These are phyloP conservation scores for Griposia aprilina DNA, from an alignment of 2,888 invertebrate species.

Conservation along the genomic window DNA sequence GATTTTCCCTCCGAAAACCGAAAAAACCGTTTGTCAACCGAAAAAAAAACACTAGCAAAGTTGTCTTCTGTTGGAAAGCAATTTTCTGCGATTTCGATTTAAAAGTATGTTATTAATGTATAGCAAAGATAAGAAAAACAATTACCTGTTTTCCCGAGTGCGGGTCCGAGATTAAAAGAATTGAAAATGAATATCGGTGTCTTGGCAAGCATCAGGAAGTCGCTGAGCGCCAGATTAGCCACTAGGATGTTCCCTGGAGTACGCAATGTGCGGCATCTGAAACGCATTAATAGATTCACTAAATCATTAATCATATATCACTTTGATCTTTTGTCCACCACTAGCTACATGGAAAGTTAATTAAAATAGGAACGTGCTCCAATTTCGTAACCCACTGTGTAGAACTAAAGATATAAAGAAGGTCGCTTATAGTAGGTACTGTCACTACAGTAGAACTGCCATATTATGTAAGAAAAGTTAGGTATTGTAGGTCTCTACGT, in stretches of 20 bases:
- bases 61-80: background rate
- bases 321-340: constrained; percentile 58
- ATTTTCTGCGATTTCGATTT: background rate
- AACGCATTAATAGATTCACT: constrained; percentile 66
- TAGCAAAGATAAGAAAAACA: constrained; percentile 11
- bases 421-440: background rate
- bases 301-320: constrained; percentile 57
- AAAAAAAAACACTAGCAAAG: background rate
- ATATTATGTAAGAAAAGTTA: background rate
- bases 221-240: constrained; percentile 94
- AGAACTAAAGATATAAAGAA: constrained; percentile 14
- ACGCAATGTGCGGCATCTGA: constrained; percentile 93
- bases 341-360: constrained; percentile 50
- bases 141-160: constrained; percentile 92
- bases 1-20: too few relatives aligned
- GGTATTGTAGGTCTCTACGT: too few relatives aligned
- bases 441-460: background rate
- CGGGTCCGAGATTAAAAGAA: constrained; percentile 93
- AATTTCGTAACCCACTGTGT: constrained; percentile 36
- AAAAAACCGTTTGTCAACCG: too few relatives aligned
- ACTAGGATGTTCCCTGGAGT: constrained; percentile 94
- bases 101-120: background rate
- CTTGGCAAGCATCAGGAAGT: constrained; percentile 93
- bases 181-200: constrained; percentile 94
- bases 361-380: constrained; percentile 57